Evolutionary conservation across 2,797 vertebrate genomes (phyloP).

Genomic region (Agapornis canus): DNA sequence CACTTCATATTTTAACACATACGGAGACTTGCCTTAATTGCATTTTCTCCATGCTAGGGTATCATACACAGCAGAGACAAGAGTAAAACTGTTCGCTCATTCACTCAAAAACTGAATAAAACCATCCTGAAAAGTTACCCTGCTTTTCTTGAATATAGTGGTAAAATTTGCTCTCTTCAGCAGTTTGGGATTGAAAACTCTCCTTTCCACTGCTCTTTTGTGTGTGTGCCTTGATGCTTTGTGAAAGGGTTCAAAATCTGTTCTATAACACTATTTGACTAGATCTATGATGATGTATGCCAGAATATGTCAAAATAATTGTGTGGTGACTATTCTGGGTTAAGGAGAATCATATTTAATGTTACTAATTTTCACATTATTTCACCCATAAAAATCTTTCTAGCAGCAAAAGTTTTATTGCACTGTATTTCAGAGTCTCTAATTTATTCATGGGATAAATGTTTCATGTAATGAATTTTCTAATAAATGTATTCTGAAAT

Average conservation of each 20-base stretch:
- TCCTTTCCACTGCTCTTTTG: conserved; percentile 40
- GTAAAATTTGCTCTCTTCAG: neutral
- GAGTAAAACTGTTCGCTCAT: neutral
- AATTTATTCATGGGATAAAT: conserved; percentile 84
- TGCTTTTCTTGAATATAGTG: neutral
- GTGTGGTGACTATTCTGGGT: conserved; percentile 74
- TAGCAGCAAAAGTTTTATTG: conserved; percentile 82
- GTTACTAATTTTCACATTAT: conserved; percentile 82
- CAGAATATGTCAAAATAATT: conserved; percentile 79
- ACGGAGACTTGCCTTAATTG: neutral
- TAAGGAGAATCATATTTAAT: conserved; percentile 81
- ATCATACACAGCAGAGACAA: neutral
- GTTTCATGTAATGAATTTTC: conserved; percentile 83
- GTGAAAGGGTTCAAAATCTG: conserved; percentile 60
- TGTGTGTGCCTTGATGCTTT: conserved; percentile 50
- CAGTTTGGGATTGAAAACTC: conserved; percentile 11
- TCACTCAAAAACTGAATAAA: neutral
- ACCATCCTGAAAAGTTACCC: neutral
- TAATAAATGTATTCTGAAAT: conserved; percentile 80
- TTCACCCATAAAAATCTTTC: conserved; percentile 81
- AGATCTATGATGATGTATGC: conserved; percentile 73
- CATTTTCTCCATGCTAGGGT: neutral
- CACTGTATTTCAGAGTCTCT: conserved; percentile 76
- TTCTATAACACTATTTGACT: conserved; percentile 64
- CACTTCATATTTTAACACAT: neutral